Evolutionary conservation across 2,113 vertebrate species (phyloP).

Genomic region (Bucco capensis): DNA sequence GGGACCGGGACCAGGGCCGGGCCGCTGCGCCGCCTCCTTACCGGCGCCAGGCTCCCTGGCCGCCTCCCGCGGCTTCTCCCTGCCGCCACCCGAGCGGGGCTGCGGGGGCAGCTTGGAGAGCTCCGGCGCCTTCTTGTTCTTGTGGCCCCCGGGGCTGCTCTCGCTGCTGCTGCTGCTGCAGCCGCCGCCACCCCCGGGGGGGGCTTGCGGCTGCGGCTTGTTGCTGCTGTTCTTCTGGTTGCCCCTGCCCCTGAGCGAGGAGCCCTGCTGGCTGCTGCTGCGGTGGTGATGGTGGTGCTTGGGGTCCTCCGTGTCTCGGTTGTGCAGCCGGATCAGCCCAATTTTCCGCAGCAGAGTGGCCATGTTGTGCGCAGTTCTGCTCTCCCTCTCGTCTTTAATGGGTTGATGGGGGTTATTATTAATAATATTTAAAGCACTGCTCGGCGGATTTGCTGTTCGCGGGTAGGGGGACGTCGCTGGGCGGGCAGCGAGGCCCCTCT

Average conservation of each 20-base stretch:
- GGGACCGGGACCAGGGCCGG: conserved; percentile 46
- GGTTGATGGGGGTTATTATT: neutral
- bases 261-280: conserved; percentile 82
- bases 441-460: neutral
- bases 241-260: conserved; percentile 86
- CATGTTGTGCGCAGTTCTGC: conserved; percentile 73
- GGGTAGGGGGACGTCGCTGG: neutral
- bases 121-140: conserved; percentile 78
- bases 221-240: conserved; percentile 85
- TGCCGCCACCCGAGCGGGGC: conserved; percentile 6
- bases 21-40: conserved; percentile 71
- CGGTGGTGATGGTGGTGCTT: conserved; percentile 85
- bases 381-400: neutral
- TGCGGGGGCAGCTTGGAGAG: conserved; percentile 77
- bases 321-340: conserved; percentile 95
- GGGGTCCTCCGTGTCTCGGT: conserved; percentile 95
- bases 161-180: conserved; percentile 73
- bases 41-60: conserved; percentile 25
- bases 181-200: conserved; percentile 70
- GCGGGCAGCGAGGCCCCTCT: neutral
- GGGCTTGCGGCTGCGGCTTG: conserved; percentile 79
- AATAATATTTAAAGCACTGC: neutral
- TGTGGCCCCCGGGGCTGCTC: conserved; percentile 64
- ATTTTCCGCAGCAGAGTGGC: conserved; percentile 96
- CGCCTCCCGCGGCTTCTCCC: conserved; percentile 77